phyloP scores from a whole-genome alignment of 2,797 vertebrate species.

The Enteromius trimaculatus region DNA sequence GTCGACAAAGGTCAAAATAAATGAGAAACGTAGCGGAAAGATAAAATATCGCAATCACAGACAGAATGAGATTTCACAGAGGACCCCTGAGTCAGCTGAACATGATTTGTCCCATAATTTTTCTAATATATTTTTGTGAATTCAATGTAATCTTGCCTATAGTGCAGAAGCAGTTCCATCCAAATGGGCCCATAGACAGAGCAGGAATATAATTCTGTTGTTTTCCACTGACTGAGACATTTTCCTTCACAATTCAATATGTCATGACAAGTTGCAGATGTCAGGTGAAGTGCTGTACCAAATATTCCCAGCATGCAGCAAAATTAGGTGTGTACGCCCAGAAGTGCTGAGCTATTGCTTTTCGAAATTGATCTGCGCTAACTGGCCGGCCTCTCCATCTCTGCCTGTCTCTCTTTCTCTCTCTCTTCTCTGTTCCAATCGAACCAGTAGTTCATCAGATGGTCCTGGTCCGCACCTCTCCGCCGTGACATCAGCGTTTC shows the following conservation, averaged over 20 bases:
- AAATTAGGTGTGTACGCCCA: constrained; percentile 18
- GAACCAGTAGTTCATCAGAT: constrained; percentile 19
- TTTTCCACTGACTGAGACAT: constrained; percentile 44
- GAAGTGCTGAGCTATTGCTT: constrained; percentile 45
- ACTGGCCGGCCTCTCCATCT: constrained; percentile 20
- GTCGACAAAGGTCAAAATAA: constrained; percentile 23
- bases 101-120: neutral
- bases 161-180: neutral
- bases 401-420: constrained; percentile 25
- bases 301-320: constrained; percentile 9
- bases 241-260: constrained; percentile 31
- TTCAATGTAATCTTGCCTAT: neutral
- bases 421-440: constrained; percentile 46
- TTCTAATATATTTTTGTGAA: neutral
- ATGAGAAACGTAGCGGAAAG: neutral
- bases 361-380: constrained; percentile 37
- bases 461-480: neutral
- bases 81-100: neutral
- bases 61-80: neutral
- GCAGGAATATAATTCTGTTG: constrained; percentile 14
- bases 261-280: constrained; percentile 36
- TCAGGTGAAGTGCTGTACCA: constrained; percentile 23
- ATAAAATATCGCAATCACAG: neutral
- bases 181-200: neutral
- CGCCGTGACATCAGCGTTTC: constrained; percentile 16